Evolutionary conservation across 92 coral and sea anemone genomes (phyloP).

Genomic region (Bergia puertoricense): DNA sequence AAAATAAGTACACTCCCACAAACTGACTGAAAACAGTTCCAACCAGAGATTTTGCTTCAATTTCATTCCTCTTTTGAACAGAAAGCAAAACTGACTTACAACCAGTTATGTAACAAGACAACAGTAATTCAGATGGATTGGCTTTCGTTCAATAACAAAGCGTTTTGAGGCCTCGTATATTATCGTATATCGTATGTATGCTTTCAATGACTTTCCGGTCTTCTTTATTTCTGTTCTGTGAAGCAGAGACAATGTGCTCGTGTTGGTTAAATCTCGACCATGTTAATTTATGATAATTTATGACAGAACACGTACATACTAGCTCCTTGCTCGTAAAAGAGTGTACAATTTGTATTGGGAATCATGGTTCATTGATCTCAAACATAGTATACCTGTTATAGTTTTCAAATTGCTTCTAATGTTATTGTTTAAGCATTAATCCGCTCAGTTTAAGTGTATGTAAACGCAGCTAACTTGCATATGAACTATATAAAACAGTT

Average conservation of each 20-base stretch:
- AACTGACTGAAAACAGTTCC: not conserved
- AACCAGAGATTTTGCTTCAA: not conserved
- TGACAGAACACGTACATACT: not conserved
- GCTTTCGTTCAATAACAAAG: not conserved
- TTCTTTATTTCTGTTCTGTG: not conserved
- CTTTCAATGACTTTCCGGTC: conserved; percentile 11
- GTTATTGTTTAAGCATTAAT: too few species aligned
- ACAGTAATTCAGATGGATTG: not conserved
- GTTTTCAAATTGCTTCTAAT: too few species aligned
- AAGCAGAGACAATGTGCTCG: not conserved
- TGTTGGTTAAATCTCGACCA: too few species aligned
- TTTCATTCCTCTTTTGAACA: not conserved
- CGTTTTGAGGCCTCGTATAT: not conserved
- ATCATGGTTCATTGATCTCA: not conserved
- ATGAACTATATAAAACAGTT: too few species aligned
- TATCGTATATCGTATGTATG: not conserved
- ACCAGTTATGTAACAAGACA: too few species aligned
- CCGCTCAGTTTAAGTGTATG: too few species aligned
- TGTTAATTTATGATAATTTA: too few species aligned
- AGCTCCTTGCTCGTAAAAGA: not conserved
- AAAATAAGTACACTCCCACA: not conserved
- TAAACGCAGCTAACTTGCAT: too few species aligned
- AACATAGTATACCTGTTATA: not conserved
- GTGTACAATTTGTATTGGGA: not conserved
- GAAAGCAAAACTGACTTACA: not conserved